Evolutionary conservation across 2,888 invertebrate genomes (phyloP), one percentile per base, ranked within the genome.

Genomic region (Dicyrtomina minuta): DNA sequence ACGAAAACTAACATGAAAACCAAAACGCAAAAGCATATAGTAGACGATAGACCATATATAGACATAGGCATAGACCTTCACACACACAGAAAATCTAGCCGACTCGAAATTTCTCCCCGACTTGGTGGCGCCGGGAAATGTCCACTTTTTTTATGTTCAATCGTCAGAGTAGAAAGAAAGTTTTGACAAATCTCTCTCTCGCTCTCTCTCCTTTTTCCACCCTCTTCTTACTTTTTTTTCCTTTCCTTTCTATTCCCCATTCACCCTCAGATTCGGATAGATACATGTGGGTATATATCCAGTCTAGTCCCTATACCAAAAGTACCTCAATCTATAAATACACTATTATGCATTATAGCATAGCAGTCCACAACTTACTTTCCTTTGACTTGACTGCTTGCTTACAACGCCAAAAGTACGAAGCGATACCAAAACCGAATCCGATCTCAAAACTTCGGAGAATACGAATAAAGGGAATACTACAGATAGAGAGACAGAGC

Each of bases 91-190:
- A 64, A 65, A 70, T 66, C 67, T 65, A 61, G 51, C 64, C 66
- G 55, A 66, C 44, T 68, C 46, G 61, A 60, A 70, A 59, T 61
- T 53, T 51, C 68, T 60, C 64, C 58, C 70, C 76, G 78, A 77
- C 78, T 74, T 71, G 55, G 66, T 75, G 78, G 77, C 77, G 78
- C 78, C 78, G 73, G 76, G 73, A 76, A 77, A 77, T 75, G 75
- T 76, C 74, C 74, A 75, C 76, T 77, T 77, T 75, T 33, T 76
- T 78, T 72, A 76, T 68, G 70, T 51, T 59, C 62, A 68, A 53
- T 69, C 75, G 74, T 77, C 77, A 77, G 68, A 62, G 68, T 61
- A 68, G 56, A 76, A 70, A 70, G 65, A 70, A 70, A 66, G 70
- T 75, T 75, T 75, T 75, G 75, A 75, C 75, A 75, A 75, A 75